Evolutionary conservation across 2,797 vertebrate genomes (phyloP).

Genomic region (Gobionotothen gibberifrons): DNA sequence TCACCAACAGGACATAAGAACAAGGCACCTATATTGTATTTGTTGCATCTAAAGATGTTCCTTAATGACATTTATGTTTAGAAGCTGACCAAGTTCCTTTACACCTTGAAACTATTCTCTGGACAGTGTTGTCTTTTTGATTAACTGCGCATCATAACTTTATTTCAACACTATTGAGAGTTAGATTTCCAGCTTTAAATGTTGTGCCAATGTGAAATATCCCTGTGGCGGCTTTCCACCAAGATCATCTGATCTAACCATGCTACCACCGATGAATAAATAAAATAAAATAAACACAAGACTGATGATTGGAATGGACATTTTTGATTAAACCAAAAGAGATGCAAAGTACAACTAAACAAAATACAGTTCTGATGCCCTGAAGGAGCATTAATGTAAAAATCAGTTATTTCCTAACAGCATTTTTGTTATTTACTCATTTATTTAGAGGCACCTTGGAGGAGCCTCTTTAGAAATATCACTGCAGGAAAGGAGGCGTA

Average conservation of each 20-base stretch:
- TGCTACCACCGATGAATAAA: background rate
- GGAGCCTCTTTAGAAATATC: background rate
- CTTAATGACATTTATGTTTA: background rate
- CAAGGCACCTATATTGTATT: too few species aligned
- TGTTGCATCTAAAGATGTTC: background rate
- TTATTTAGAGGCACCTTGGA: background rate
- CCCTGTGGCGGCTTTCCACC: background rate
- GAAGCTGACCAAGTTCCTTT: background rate
- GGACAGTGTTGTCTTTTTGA: background rate
- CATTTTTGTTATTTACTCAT: too few species aligned
- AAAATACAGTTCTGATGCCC: background rate
- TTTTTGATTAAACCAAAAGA: background rate
- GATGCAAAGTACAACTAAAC: background rate
- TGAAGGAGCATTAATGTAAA: too few species aligned
- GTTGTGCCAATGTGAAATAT: slow-evolving; percentile 22
- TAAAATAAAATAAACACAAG: background rate
- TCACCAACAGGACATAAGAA: too few species aligned
- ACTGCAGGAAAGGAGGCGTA: slow-evolving; percentile 13
- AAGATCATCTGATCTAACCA: background rate
- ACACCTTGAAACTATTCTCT: background rate
- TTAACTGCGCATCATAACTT: background rate
- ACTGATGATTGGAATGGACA: background rate
- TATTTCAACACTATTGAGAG: background rate
- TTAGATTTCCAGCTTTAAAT: background rate
- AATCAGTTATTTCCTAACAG: too few species aligned